These are phyloP conservation scores for Tenthredo amoena DNA, from an alignment of 2,888 invertebrate genomes.

Conservation along the genomic window DNA sequence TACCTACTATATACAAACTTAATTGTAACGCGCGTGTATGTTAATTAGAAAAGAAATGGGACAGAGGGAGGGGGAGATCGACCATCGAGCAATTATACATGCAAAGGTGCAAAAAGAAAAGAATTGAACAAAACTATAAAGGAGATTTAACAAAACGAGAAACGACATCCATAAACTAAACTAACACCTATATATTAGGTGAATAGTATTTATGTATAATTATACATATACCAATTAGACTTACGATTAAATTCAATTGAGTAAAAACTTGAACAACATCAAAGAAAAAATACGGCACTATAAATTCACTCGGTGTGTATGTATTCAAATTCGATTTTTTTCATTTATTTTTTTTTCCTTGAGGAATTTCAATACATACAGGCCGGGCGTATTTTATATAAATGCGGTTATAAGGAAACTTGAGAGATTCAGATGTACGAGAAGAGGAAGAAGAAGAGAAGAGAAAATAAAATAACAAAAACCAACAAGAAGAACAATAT, in stretches of 20 bases:
- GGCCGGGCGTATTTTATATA: background rate
- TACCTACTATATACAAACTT: background rate
- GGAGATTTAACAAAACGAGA: background rate
- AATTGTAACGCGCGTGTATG: background rate
- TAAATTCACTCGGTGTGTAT: background rate
- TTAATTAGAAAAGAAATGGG: background rate
- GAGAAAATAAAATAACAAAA: background rate
- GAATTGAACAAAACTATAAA: slow-evolving; percentile 33
- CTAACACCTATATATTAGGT: background rate
- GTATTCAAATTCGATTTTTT: background rate
- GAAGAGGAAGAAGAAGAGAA: background rate
- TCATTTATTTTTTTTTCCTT: background rate
- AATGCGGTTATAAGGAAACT: background rate
- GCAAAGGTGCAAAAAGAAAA: background rate
- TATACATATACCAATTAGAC: background rate
- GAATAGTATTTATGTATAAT: background rate
- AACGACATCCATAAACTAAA: background rate
- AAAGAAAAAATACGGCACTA: background rate
- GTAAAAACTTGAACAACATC: background rate
- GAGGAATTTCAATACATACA: background rate
- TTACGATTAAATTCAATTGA: background rate
- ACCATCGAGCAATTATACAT: background rate
- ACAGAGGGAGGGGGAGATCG: background rate
- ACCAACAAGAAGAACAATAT: background rate
- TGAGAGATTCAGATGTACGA: slow-evolving; percentile 4